phyloP scores from a whole-genome alignment of 1,140 invertebrate genomes.

The Coelopa frigida region DNA sequence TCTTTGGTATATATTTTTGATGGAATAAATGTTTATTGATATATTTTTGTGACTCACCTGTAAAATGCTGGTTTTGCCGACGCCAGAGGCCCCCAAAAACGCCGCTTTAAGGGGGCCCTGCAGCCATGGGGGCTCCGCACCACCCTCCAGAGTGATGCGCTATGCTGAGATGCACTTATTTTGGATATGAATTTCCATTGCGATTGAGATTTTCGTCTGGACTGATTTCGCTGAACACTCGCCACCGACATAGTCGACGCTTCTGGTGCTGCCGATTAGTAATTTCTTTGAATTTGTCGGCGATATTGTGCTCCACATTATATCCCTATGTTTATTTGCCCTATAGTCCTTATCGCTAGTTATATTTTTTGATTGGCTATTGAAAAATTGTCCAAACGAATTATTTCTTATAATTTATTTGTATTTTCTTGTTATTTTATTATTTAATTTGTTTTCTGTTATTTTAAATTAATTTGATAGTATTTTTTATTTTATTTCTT shows the following conservation, averaged over 20 bases:
- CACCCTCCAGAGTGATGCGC: constrained; percentile 47
- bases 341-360: no score
- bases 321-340: no score
- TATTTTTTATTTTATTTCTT: no score
- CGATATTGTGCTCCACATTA: constrained; percentile 44
- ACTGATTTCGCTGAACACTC: constrained; percentile 22
- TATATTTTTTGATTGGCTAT: no score
- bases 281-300: constrained; percentile 45
- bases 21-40: no score
- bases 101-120: constrained; percentile 69
- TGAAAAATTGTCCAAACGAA: no score
- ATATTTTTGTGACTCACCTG: constrained; percentile 57
- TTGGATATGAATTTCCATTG: constrained; percentile 45
- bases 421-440: no score
- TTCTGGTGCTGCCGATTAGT: constrained; percentile 41
- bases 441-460: no score
- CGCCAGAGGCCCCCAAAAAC: constrained; percentile 66
- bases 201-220: constrained; percentile 42
- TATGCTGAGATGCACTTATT: constrained; percentile 46
- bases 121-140: constrained; percentile 44
- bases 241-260: constrained; percentile 45
- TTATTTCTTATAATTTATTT: no score
- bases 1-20: no score
- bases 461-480: no score
- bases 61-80: constrained; percentile 75